Evolutionary conservation across 2,888 invertebrate species (phyloP).

Genomic region (Bombyx huttoni): DNA sequence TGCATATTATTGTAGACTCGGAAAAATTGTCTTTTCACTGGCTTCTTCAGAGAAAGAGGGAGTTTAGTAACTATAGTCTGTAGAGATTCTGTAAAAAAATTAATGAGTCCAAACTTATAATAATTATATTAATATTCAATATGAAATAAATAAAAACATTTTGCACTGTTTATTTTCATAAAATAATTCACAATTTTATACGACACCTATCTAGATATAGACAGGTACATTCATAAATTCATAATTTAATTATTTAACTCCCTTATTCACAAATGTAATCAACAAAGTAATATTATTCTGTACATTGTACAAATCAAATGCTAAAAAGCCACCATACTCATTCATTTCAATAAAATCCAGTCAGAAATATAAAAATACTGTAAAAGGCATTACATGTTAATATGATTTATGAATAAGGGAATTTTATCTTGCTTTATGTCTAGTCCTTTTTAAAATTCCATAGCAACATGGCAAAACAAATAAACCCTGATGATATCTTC

Average conservation of each 20-base stretch:
- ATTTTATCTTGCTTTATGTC: background rate
- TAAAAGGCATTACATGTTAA: constrained; percentile 10
- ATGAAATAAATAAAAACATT: constrained; percentile 10
- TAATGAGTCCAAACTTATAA: no score
- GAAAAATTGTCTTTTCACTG: constrained; percentile 1
- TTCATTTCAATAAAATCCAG: constrained; percentile 16
- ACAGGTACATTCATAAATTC: constrained; percentile 14
- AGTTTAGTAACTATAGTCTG: no score
- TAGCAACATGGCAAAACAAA: background rate
- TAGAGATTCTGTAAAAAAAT: no score
- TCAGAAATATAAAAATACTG: constrained; percentile 16
- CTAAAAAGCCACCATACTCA: constrained; percentile 12
- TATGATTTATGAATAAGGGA: constrained; percentile 34
- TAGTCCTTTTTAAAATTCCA: background rate
- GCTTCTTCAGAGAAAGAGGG: background rate
- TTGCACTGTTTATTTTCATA: constrained; percentile 55
- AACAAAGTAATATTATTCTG: constrained; percentile 38
- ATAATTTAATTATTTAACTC: constrained; percentile 18
- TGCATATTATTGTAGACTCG: background rate
- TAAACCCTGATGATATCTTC: no score
- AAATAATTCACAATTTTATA: constrained; percentile 25
- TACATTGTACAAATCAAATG: constrained; percentile 48
- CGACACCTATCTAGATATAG: constrained; percentile 15
- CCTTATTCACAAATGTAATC: constrained; percentile 37
- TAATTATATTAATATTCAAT: no score